Percentiles rank a stretch among this genome's conserved stretches.
Evolutionary conservation across 1,140 invertebrate genomes (phyloP).

Genomic region (Brachionus sp.): DNA sequence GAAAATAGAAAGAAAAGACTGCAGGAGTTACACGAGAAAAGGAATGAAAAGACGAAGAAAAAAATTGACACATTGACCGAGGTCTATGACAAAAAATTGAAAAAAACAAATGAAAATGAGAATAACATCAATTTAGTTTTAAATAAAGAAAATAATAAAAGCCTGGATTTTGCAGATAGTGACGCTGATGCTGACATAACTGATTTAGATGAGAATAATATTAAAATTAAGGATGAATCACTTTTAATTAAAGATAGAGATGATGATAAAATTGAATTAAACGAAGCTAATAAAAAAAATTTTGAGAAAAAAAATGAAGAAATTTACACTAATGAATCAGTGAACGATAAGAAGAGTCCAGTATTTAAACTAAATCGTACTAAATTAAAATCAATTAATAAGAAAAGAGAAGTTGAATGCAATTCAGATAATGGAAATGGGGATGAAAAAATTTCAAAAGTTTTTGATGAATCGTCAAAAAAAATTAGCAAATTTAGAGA

Average conservation of each 20-base stretch:
- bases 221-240: not conserved
- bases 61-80: constrained; percentile 30
- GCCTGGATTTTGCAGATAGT: not conserved
- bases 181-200: not conserved
- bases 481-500: constrained; percentile 37
- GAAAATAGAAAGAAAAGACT: not conserved
- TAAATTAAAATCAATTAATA: not conserved
- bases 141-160: not conserved
- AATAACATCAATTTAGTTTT: constrained; percentile 44
- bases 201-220: not conserved
- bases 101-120: constrained; percentile 47
- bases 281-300: not conserved
- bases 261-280: not conserved
- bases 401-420: not conserved
- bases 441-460: not conserved
- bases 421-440: not conserved
- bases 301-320: not conserved
- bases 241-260: not conserved
- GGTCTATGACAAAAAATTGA: not conserved
- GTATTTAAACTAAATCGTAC: not conserved
- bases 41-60: constrained; percentile 33
- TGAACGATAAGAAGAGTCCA: not conserved
- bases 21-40: constrained; percentile 27
- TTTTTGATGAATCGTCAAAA: not conserved
- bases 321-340: not conserved